Conservation (phyloP, 2,113 vertebrate species). For the Ovis aries region ARS-UI_Ramb_v3.0 NC_056069.1:36518501-36519000, state of each 20-base stretch:
- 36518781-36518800: background rate
- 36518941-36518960: background rate
- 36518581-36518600: background rate
- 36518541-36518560: background rate
- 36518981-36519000: background rate
- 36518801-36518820: background rate
- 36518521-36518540: background rate
- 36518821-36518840: background rate
- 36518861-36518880: background rate
- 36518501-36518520: background rate
- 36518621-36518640: background rate
- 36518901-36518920: background rate
- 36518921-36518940: background rate
- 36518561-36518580: background rate
- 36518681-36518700: background rate
- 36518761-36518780: background rate
- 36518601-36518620: background rate
- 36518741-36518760: background rate
- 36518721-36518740: background rate
- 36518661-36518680: background rate
- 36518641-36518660: background rate
- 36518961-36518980: background rate
- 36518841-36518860: background rate
- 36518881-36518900: background rate
- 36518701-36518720: background rate